These are phyloP conservation scores for Hoplodrina blanda DNA, from an alignment of 2,888 invertebrate genomes.

Conservation along the genomic window DNA sequence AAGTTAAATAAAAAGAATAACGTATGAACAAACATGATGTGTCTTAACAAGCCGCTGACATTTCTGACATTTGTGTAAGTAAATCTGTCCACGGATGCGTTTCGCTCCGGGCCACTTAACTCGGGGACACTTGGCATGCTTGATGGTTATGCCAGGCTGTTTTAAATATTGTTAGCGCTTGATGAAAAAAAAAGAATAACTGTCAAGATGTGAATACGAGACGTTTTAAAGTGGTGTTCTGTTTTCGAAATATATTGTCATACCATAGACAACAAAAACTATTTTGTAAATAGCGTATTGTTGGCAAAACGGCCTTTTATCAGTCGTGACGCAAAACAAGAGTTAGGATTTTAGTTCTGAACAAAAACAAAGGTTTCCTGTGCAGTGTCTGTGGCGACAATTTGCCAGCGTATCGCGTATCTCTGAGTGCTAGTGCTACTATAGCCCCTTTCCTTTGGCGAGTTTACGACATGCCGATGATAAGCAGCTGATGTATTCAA, in stretches of 20 bases:
- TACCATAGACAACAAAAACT: neutral
- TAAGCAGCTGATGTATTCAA: conserved; percentile 20
- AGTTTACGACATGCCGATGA: conserved; percentile 34
- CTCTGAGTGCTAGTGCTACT: conserved; percentile 34
- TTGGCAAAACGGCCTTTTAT: neutral
- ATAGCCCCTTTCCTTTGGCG: conserved; percentile 20
- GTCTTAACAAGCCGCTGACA: conserved; percentile 61
- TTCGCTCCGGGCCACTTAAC: conserved; percentile 54
- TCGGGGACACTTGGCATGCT: conserved; percentile 22
- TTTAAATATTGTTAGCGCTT: conserved; percentile 21
- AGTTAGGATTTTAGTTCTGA: neutral
- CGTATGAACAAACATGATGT: conserved; percentile 40
- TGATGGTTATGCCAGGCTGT: conserved; percentile 35
- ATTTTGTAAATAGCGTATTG: neutral
- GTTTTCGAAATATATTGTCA: conserved; percentile 2
- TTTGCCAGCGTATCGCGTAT: conserved; percentile 38
- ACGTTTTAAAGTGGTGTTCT: conserved; percentile 10
- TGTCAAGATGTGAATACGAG: neutral
- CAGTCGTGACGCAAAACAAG: neutral
- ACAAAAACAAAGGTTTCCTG: conserved; percentile 2
- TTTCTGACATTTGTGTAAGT: conserved; percentile 59
- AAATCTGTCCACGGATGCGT: conserved; percentile 62
- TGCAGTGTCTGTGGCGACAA: conserved; percentile 2
- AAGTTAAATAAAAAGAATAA: conserved; percentile 24
- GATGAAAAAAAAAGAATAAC: conserved; percentile 14